Base-by-base conservation (phyloP, 2,797 vertebrate species). In the Protosalanx chinensis region DNA sequence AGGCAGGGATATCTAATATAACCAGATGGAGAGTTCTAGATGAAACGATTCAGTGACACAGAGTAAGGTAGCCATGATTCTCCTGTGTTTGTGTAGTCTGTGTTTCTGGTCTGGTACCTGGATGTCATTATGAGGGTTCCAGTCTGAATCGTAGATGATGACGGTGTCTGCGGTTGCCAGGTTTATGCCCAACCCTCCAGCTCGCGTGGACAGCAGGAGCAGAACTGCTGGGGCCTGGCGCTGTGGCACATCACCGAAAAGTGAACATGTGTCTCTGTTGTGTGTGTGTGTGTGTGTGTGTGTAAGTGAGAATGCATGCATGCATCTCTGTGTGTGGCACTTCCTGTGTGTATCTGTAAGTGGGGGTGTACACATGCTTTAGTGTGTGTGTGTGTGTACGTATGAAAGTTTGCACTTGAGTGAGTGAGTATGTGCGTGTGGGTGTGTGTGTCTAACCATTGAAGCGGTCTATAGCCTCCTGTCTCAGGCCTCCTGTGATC, bases 51-150 rank as follows among this genome's bases (percentile, higher is more conserved):
- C 10, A 8, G 13, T 12, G 13, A 46, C 41, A 46, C 41, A 12
- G 41, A 0, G 13, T 13, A 12, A 46, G 41, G 41, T 46, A 10
- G 41, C 41, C 41, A 46, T 12, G 41, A 8, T 13, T 13, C 12
- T 41, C 12, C 16, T 4, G 18, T 53, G 18, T 56, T 16, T 56
- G 51, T 60, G 23, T 60, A 3, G 41, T 13, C 41, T 12, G 41
- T 12, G 41, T 3, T 12, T 46, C 41, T 2, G 10, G 41, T 12
- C 41, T 2, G 10, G 81, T 89, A 97, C 96, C 91, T 98, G 97
- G 78, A 98, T 98, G 88, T 98, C 96, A 32, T 98, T 98, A 92
- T 98, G 97, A 2, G 97, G 96, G 81, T 98, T 98, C 97, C 97
- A 98, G 91, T 98, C 97, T 0, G 97, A 98, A 88, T 98, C 97